phyloP scores from a whole-genome alignment of 2,797 vertebrate genomes.

The Hyperoplus lanceolatus region DNA sequence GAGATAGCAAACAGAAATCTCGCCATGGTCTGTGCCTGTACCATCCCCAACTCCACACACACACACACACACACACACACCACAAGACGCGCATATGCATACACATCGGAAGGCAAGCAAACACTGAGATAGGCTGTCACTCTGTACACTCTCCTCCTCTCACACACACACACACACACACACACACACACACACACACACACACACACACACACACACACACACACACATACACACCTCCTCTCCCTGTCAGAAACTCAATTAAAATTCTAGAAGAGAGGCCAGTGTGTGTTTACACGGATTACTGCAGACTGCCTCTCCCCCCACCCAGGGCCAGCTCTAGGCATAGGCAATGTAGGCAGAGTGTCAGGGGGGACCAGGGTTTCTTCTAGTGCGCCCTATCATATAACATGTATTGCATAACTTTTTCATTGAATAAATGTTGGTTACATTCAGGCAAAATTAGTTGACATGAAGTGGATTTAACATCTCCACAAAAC shows the following conservation, averaged over 20 bases:
- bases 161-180: conserved; percentile 29
- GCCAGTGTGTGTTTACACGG: conserved; percentile 61
- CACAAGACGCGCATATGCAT: conserved; percentile 14
- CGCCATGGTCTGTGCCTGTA: conserved; percentile 2
- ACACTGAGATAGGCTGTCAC: conserved; percentile 37
- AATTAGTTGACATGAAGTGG: too few species aligned
- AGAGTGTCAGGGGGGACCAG: too few species aligned
- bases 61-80: conserved; percentile 42
- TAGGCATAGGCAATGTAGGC: too few species aligned
- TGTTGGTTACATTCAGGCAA: too few species aligned
- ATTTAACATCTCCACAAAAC: too few species aligned
- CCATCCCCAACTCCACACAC: conserved; percentile 54
- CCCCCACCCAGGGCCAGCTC: neutral
- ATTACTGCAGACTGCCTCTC: conserved; percentile 64
- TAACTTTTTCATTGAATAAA: too few species aligned
- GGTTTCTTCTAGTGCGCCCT: too few species aligned
- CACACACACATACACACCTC: conserved; percentile 48
- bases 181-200: conserved; percentile 51
- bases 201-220: conserved; percentile 42
- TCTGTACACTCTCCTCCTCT: conserved; percentile 9
- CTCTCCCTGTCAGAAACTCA: conserved; percentile 58
- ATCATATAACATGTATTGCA: too few species aligned
- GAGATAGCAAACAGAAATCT: conserved; percentile 62
- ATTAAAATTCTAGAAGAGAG: conserved; percentile 80
- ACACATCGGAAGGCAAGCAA: conserved; percentile 44